phyloP scores from a whole-genome alignment of 1,140 invertebrate species.

The Rhagoletis pomonella region DNA sequence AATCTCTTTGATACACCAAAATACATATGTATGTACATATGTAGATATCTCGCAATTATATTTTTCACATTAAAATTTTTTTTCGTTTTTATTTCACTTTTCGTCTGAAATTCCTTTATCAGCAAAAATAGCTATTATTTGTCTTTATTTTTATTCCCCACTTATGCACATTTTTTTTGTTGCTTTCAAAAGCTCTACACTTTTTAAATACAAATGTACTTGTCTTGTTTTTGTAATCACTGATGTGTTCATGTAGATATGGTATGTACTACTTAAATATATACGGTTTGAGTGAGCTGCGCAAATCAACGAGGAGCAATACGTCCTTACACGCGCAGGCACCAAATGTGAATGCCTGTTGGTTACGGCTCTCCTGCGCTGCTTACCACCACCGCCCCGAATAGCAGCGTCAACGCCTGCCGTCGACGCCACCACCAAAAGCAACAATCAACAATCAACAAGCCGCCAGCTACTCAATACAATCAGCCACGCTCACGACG shows the following conservation, averaged over 20 bases:
- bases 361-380: constrained; percentile 14
- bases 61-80: not conserved
- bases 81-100: not conserved
- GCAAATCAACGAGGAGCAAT: not conserved
- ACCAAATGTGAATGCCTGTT: constrained; percentile 45
- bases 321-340: constrained; percentile 37
- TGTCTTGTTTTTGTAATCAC: not conserved
- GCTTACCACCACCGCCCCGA: constrained; percentile 19
- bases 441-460: not conserved
- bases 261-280: not conserved
- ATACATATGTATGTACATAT: not conserved
- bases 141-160: not conserved
- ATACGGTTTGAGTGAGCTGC: not conserved
- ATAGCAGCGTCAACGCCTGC: not conserved
- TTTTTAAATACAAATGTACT: not conserved
- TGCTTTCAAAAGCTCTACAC: constrained; percentile 17
- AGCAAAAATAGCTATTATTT: not conserved
- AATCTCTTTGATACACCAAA: no score
- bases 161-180: not conserved
- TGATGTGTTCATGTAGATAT: not conserved
- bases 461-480: not conserved
- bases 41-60: not conserved
- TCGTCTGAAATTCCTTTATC: constrained; percentile 7
- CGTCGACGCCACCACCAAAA: not conserved
- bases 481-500: not conserved